A percentile compares a stretch with the other conserved stretches of the same genome.
Evolutionary conservation across 2,797 vertebrate genomes (phyloP).

Genomic region (Sebastes hubbsi): DNA sequence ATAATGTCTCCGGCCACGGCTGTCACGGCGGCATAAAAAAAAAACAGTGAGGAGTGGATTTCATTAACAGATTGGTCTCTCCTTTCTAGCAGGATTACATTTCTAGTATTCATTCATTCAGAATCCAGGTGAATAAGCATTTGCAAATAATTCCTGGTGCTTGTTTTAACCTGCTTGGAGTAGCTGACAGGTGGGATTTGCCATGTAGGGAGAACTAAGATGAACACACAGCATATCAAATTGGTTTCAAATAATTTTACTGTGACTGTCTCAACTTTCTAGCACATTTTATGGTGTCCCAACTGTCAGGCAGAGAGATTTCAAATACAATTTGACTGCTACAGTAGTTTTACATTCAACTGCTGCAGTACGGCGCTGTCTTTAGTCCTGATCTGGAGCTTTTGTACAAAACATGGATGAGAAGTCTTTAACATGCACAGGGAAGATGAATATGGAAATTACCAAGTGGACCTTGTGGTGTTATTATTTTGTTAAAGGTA

Average conservation of each 20-base stretch:
- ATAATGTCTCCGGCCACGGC: too few relatives aligned
- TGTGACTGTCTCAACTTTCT: neutral
- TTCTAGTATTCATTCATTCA: neutral
- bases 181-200: slow-evolving; percentile 5
- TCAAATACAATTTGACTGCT: neutral
- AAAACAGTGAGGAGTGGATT: neutral
- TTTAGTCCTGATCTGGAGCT: neutral
- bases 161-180: neutral
- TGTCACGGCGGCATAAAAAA: neutral
- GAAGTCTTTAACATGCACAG: neutral
- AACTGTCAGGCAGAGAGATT: neutral
- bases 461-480: neutral
- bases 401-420: neutral
- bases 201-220: neutral
- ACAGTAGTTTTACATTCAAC: neutral
- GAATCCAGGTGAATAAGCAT: neutral
- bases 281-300: neutral
- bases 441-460: neutral
- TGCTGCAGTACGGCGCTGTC: too few relatives aligned
- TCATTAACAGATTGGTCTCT: neutral
- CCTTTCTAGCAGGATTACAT: neutral
- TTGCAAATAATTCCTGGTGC: neutral
- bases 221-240: neutral
- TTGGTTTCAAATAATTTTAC: slow-evolving; percentile 6
- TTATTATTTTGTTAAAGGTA: neutral